Evolutionary conservation across 1,140 invertebrate species (phyloP), one percentile per base, ranked within the genome.

Genomic region (Drosophila malerkotliana): DNA sequence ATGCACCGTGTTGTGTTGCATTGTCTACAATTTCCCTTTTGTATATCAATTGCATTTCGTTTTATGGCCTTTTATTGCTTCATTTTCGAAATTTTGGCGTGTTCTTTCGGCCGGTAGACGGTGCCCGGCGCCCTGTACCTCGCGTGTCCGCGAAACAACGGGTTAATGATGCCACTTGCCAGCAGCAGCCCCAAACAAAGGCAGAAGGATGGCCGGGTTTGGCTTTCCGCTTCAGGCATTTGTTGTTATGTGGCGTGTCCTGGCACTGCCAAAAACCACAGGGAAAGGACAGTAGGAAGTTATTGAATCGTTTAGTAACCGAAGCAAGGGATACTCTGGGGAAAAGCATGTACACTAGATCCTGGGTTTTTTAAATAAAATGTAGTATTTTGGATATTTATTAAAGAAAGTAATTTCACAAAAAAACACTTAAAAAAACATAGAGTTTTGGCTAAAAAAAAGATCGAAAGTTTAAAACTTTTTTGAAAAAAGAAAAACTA

Each of bases 31-130:
- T 80, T 85, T 85, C 67, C 61, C 81, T 80, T 85, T 85, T 87
- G 82, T 77, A 87, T 87, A 85, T 87, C 81, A 85, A 81, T 85
- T 85, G 77, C 77, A 85, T 81, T 87, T 71, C 79, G 68, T 67
- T 71, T 63, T 71, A 74, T 87, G 67, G 45, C 54, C 55, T 69
- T 64, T 77, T 73, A 58, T 77, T 78, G 75, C 54, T 75, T 71
- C 58, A 67, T 79, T 84, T 44, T 76, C 44, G 49, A 37, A 51
- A 74, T 37, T 77, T 76, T 39, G 59, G 73, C 62, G 26, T 57
- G 58, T 37, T 45, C 4, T 37, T 37, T 4, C 0, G 21, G 28
- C 63, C 53, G 14, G 47, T 49, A 48, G n/a, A 6, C 14, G n/a
- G 21, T 21, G 21, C 21, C 21, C 21, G 41, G 14, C 14, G 41